These are phyloP conservation scores for Pampusana beccarii DNA, from an alignment of 2,113 vertebrate species.

Conservation along the genomic window DNA sequence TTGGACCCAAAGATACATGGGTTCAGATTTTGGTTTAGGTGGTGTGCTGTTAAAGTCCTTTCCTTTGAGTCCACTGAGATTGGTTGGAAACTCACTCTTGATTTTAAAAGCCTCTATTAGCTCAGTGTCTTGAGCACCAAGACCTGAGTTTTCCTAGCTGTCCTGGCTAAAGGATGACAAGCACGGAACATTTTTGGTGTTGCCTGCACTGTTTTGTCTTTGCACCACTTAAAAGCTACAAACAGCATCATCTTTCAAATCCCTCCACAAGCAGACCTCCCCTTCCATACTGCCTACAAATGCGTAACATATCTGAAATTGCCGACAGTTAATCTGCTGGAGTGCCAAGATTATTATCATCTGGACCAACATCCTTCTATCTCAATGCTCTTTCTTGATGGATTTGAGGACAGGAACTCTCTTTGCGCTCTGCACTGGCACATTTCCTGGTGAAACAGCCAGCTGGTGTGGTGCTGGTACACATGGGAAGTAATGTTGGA, in stretches of 20 bases:
- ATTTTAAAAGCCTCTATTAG: not conserved
- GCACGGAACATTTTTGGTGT: not conserved
- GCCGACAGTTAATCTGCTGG: not conserved
- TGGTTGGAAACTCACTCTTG: not conserved
- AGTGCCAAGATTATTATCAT: not conserved
- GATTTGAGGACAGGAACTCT: conserved; percentile 7
- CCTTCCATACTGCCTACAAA: not conserved
- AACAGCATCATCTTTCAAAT: not conserved
- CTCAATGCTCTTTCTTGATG: not conserved
- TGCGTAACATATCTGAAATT: not conserved
- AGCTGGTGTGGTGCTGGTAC: not conserved
- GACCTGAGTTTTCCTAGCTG: not conserved
- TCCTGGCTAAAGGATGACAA: not conserved
- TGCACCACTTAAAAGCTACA: not conserved
- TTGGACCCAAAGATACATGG: not conserved
- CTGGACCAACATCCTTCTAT: not conserved
- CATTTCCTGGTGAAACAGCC: not conserved
- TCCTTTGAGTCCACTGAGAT: not conserved
- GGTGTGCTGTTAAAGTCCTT: not conserved
- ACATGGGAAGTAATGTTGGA: not conserved
- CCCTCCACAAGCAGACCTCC: not conserved
- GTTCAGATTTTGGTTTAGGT: not conserved
- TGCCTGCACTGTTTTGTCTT: not conserved
- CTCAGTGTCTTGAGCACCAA: not conserved
- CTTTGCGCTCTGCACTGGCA: not conserved